Conservation (phyloP, 2,113 vertebrate species). For the Apeltes quadracus region DNA sequence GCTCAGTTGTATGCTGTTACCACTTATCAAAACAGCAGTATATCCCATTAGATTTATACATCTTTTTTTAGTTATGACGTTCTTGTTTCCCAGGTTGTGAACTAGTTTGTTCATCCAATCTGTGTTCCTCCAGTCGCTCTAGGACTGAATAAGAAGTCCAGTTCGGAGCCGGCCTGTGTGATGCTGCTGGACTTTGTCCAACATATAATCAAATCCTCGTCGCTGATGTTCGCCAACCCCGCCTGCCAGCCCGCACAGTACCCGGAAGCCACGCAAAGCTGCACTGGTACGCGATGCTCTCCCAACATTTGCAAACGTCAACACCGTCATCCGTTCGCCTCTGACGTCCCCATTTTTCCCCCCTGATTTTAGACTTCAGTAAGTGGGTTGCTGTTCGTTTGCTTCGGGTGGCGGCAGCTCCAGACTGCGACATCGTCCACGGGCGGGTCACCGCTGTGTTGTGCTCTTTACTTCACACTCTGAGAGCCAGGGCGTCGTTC, state of each 20-base stretch:
- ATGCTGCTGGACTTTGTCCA: slow-evolving; percentile 98
- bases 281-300: slow-evolving; percentile 80
- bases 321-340: background rate
- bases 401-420: slow-evolving; percentile 89
- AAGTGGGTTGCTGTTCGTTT: slow-evolving; percentile 93
- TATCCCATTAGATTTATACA: background rate
- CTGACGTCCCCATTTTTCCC: slow-evolving; percentile 3
- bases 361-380: slow-evolving; percentile 86
- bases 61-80: background rate
- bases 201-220: slow-evolving; percentile 96
- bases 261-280: slow-evolving; percentile 81
- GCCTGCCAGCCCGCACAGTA: slow-evolving; percentile 81
- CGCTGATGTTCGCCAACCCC: slow-evolving; percentile 93
- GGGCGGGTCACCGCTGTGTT: slow-evolving; percentile 85
- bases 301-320: background rate
- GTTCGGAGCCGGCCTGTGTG: slow-evolving; percentile 91
- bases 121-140: slow-evolving; percentile 84
- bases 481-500: slow-evolving; percentile 85
- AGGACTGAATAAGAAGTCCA: slow-evolving; percentile 91
- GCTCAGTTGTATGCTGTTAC: background rate
- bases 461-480: slow-evolving; percentile 89
- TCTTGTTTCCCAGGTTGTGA: background rate
- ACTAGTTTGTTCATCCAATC: background rate
- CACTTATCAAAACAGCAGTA: background rate
- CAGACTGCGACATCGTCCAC: slow-evolving; percentile 87